Base-by-base conservation (phyloP, 1,140 invertebrate species). In the Drosophila quadrilineata region DNA sequence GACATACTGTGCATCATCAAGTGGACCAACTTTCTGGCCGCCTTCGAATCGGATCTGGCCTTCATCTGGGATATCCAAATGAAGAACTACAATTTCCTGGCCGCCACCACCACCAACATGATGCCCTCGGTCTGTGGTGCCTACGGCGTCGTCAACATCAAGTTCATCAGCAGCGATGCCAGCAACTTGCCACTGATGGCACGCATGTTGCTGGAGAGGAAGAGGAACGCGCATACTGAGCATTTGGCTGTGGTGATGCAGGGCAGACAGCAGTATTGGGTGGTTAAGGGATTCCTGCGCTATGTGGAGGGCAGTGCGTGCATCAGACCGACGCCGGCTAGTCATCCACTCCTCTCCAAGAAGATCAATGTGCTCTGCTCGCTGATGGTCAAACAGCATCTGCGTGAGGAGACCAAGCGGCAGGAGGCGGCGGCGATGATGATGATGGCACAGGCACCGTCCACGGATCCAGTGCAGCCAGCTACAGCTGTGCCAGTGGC, bases 61-160 rank as follows among this genome's bases (percentile, higher is more conserved):
- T 88, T 64, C 14, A 77, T 89, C 8, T 89, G 89, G 89, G 64
- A 89, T 22, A 87, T 88, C 0, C 69, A 87, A 49, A 74, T 88
- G 63, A 71, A 73, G 17, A 70, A 40, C 14, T 28, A 69, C 12
- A 67, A 6, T 5, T 80, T 88, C 3, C 50, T 89, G 24, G 87
- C 80, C 0, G 84, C 84, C 2, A 89, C 88, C 8, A 75, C 71
- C 5, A 72, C 50, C 8, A 86, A 88, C 24, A 54, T 76, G 58
- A 89, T 88, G 86, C 88, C 88, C 0, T 46, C 77, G 2, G 64
- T 88, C 5, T 63, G 60, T 10, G 77, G 75, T 0, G 87, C 88
- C 4, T 68, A 80, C 6, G 75, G 58, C 4, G 72, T 88, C n/a
- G 60, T 75, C 4, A 89, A 88, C 43, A 75, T 79, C 0, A 58